Evolutionary conservation across 2,797 vertebrate species (phyloP), one percentile per base, ranked within the genome.

Genomic region (Forpus xanthops): DNA sequence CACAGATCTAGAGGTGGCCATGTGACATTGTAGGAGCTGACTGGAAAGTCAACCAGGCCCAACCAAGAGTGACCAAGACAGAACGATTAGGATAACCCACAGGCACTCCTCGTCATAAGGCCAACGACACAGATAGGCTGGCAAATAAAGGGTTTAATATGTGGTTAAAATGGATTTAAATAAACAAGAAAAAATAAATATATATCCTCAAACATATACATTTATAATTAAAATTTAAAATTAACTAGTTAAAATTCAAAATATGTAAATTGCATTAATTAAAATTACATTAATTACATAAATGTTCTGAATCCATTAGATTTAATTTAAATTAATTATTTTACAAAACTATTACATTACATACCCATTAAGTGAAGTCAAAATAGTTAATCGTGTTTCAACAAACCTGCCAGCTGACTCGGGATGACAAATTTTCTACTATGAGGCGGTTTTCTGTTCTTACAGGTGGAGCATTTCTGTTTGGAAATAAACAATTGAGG

Each of bases 71-170:
- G 99, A 99, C 98, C 99, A 99, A 99, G 98, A 99, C 99, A 98
- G 98, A 99, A 99, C 98, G 99, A 99, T 99, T 98, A 98, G 98
- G 98, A 98, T 98, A 98, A 98, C 98, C 98, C 98, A 98, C 98
- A 98, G 98, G 97, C 98, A 99, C 98, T 99, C 99, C 99, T 99
- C 98, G 98, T 98, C 98, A 99, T 99, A 99, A 99, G 99, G 99
- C 99, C 99, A 99, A 99, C 99, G 99, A 99, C 98, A 99, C 99
- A 99, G 99, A 99, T 98, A 99, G 98, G 99, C 99, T 99, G 99
- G 99, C 98, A 99, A 99, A 99, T 99, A 99, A 99, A 99, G 99
- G 99, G 98, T 99, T 99, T 99, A 99, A 99, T 98, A 99, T 99
- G 98, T 99, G 99, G 99, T 99, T 99, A 99, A 99, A 99, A 99